Percentiles rank a stretch among this genome's conserved stretches.
These are phyloP conservation scores for Leptarthrus brevirostris DNA, from an alignment of 2,888 invertebrate species.

Conservation along the genomic window DNA sequence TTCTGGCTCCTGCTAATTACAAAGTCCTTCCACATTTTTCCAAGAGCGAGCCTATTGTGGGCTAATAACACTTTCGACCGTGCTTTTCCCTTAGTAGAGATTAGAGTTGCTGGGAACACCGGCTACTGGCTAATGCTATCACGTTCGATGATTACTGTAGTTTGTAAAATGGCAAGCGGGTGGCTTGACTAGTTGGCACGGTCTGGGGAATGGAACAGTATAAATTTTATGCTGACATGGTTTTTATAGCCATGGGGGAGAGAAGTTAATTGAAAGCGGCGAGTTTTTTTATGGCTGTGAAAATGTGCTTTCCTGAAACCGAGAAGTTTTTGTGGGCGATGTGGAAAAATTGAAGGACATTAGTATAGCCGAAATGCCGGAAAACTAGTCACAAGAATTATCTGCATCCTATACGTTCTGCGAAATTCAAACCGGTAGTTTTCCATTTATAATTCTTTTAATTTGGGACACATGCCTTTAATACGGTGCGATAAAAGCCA, in stretches of 20 bases:
- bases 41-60: constrained; percentile 44
- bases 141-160: constrained; percentile 47
- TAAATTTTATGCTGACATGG: constrained; percentile 38
- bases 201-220: neutral
- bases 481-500: too few relatives aligned
- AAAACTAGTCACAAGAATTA: too few relatives aligned
- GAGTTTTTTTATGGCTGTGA: neutral
- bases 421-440: too few relatives aligned
- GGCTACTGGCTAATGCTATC: constrained; percentile 37
- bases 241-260: constrained; percentile 23
- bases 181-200: neutral
- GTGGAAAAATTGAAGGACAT: too few relatives aligned
- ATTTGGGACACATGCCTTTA: too few relatives aligned
- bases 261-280: constrained; percentile 24
- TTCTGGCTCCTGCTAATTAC: constrained; percentile 35
- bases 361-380: too few relatives aligned
- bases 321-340: too few relatives aligned
- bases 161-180: constrained; percentile 39
- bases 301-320: too few relatives aligned
- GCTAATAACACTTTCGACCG: constrained; percentile 44
- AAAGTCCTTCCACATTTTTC: constrained; percentile 46
- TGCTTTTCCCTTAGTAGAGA: constrained; percentile 47
- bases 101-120: constrained; percentile 40
- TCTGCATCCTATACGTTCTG: too few relatives aligned
- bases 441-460: too few relatives aligned